A percentile compares a stretch with the other conserved stretches of the same genome.
Conservation (phyloP, 2,888 invertebrate genomes). For the Flabesymbios commensalis region DNA sequence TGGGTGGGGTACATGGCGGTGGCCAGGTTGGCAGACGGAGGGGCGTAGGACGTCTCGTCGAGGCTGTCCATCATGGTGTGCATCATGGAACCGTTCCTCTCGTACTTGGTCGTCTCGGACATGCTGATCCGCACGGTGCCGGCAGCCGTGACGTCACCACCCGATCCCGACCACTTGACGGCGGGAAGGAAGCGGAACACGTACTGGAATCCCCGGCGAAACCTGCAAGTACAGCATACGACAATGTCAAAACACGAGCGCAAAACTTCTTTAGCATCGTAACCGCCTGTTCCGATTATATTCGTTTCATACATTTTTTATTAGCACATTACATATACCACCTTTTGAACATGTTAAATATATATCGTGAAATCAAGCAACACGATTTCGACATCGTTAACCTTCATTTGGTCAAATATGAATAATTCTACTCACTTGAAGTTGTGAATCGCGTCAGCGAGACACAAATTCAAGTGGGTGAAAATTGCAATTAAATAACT, state of each 20-base stretch:
- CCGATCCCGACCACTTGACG: constrained; percentile 13
- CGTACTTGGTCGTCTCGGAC: constrained; percentile 27
- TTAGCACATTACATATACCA: too few species aligned
- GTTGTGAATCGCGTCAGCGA: too few species aligned
- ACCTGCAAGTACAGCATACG: constrained; percentile 71
- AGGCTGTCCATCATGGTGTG: constrained; percentile 49
- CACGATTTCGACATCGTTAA: too few species aligned
- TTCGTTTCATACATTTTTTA: too few species aligned
- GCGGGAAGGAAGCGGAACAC: constrained; percentile 88
- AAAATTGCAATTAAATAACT: too few species aligned
- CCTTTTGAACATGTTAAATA: too few species aligned
- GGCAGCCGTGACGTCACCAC: background rate
- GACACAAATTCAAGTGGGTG: too few species aligned
- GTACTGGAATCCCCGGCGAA: constrained; percentile 89
- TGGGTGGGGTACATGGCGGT: too few species aligned
- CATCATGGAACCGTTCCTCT: constrained; percentile 49
- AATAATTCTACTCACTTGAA: too few species aligned
- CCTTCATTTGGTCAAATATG: too few species aligned
- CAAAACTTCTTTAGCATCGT: background rate
- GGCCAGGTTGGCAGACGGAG: too few species aligned
- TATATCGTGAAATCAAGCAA: too few species aligned
- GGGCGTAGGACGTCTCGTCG: constrained; percentile 28
- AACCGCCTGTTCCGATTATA: background rate
- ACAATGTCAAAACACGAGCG: background rate
- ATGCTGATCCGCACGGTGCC: constrained; percentile 17